Percentiles rank a stretch among this genome's conserved stretches.
These are phyloP conservation scores for Malthinus flaveolus DNA, from an alignment of 2,888 invertebrate genomes.

Conservation along the genomic window DNA sequence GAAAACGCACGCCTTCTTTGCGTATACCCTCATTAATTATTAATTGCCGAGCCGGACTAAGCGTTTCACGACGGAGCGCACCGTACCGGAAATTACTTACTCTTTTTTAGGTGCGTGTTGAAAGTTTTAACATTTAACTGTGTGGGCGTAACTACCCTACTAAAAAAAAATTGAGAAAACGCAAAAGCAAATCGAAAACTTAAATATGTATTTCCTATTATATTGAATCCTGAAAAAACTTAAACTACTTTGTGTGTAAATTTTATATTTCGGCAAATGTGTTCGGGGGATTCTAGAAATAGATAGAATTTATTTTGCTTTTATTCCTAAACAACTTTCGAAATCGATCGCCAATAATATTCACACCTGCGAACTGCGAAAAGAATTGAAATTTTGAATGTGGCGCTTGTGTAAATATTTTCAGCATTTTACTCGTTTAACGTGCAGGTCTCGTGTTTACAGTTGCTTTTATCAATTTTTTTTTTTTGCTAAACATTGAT, in stretches of 20 bases:
- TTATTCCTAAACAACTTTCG: slow-evolving; percentile 26
- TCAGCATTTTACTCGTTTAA: not conserved
- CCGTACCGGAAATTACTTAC: too few relatives aligned
- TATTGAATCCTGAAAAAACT: slow-evolving; percentile 27
- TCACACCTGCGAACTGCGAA: slow-evolving; percentile 36
- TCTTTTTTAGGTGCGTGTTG: too few relatives aligned
- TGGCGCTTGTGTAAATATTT: slow-evolving; percentile 7
- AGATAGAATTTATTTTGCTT: slow-evolving; percentile 35
- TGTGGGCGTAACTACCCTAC: too few relatives aligned
- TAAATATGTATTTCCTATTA: slow-evolving; percentile 24
- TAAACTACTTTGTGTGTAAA: slow-evolving; percentile 31
- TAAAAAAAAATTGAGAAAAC: too few relatives aligned
- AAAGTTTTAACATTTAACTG: too few relatives aligned
- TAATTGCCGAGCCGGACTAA: too few relatives aligned
- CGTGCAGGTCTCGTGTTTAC: not conserved
- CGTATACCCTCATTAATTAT: too few relatives aligned
- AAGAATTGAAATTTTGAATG: slow-evolving; percentile 25
- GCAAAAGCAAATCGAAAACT: slow-evolving; percentile 7
- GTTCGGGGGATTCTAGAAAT: slow-evolving; percentile 31
- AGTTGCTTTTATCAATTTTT: too few relatives aligned
- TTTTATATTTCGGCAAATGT: slow-evolving; percentile 30
- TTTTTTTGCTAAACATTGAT: too few relatives aligned
- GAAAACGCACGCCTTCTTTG: too few relatives aligned
- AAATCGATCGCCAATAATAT: slow-evolving; percentile 27
- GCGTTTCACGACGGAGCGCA: too few relatives aligned